phyloP scores from a whole-genome alignment of 2,797 vertebrate species.

The Acridotheres tristis region DNA sequence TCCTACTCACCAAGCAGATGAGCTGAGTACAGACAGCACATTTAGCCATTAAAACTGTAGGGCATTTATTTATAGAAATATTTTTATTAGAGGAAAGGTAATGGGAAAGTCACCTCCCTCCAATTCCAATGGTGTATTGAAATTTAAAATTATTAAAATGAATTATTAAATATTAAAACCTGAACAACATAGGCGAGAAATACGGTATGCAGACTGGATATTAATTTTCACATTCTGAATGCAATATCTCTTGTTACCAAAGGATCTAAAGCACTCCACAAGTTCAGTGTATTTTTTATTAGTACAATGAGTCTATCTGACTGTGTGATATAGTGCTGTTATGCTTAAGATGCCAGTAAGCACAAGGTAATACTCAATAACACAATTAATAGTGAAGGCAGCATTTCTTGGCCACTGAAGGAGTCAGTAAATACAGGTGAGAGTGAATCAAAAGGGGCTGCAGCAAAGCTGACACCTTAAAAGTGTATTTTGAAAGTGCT shows the following conservation, averaged over 20 bases:
- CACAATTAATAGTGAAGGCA: neutral
- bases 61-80: neutral
- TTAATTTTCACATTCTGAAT: conserved; percentile 25
- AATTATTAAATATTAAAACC: neutral
- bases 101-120: neutral
- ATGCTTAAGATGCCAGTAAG: neutral
- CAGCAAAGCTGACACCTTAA: conserved; percentile 6
- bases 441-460: neutral
- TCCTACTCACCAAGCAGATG: neutral
- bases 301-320: neutral
- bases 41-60: neutral
- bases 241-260: neutral
- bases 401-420: neutral
- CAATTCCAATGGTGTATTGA: neutral
- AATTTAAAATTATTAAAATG: neutral
- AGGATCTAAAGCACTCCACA: neutral
- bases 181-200: neutral
- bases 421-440: neutral
- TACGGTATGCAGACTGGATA: neutral
- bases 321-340: neutral
- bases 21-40: neutral
- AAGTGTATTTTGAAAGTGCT: neutral
- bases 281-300: neutral
- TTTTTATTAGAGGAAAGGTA: neutral
- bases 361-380: neutral